phyloP scores from a whole-genome alignment of 2,797 vertebrate species.

The Sylvia borin region DNA sequence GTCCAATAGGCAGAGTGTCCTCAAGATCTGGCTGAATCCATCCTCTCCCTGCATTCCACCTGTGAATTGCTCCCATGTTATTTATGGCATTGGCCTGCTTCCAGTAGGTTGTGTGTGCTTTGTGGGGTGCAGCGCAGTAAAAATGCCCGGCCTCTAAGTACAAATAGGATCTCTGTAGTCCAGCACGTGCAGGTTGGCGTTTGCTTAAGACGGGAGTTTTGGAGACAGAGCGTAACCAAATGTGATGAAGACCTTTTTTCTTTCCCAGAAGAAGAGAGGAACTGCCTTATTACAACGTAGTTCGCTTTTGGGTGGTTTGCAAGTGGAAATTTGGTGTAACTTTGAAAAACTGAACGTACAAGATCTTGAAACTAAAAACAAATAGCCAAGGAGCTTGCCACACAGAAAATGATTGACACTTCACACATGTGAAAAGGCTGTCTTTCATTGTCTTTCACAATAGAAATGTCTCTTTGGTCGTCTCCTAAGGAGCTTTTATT shows the following conservation, averaged over 20 bases:
- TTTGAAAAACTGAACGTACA: not conserved
- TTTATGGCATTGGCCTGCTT: not conserved
- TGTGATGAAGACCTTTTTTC: not conserved
- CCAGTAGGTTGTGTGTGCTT: not conserved
- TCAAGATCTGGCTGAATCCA: slow-evolving; percentile 2
- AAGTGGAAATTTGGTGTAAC: not conserved
- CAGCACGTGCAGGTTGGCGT: not conserved
- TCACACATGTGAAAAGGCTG: not conserved
- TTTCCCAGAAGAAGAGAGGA: not conserved
- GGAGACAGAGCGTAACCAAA: not conserved
- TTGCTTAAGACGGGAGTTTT: not conserved
- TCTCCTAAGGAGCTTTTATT: slow-evolving; percentile 35
- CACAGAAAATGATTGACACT: not conserved
- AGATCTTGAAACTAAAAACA: not conserved
- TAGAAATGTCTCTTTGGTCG: not conserved
- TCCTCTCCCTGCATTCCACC: slow-evolving; percentile 42
- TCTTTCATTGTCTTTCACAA: not conserved
- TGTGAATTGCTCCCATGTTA: not conserved
- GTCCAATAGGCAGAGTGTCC: not conserved
- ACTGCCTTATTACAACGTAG: not conserved
- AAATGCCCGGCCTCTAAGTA: not conserved
- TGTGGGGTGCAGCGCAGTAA: slow-evolving; percentile 7
- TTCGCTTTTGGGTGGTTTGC: not conserved
- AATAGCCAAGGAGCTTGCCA: not conserved
- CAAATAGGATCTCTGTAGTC: slow-evolving; percentile 28